A percentile compares a stretch with the other conserved stretches of the same genome.
phyloP scores from a whole-genome alignment of 2,113 vertebrate genomes.

The Stegostoma tigrinum region DNA sequence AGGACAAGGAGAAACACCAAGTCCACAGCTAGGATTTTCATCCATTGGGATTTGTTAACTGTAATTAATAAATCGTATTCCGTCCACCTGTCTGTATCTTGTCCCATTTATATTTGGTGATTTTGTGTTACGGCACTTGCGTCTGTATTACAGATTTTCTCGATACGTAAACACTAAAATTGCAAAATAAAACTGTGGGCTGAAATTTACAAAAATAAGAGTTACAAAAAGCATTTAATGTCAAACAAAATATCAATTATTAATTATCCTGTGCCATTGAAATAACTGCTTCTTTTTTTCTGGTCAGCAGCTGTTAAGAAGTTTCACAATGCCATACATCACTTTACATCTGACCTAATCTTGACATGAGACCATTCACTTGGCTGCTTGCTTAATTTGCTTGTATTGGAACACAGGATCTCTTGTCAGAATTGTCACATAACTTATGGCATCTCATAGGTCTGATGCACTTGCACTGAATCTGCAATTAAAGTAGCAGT shows the following conservation, averaged over 20 bases:
- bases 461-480: slow-evolving; percentile 34
- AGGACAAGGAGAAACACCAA: not conserved
- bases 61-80: slow-evolving; percentile 1
- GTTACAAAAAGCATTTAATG: not conserved
- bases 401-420: slow-evolving; percentile 15
- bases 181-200: not conserved
- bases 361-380: slow-evolving; percentile 29
- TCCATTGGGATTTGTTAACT: not conserved
- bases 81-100: not conserved
- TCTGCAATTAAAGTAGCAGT: not conserved
- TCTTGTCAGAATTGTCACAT: slow-evolving; percentile 12
- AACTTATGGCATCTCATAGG: slow-evolving; percentile 23
- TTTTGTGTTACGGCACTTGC: not conserved
- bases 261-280: not conserved
- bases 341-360: slow-evolving; percentile 1
- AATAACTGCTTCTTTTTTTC: not conserved
- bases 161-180: not conserved
- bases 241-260: not conserved
- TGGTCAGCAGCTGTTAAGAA: not conserved
- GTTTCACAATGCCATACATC: slow-evolving; percentile 9
- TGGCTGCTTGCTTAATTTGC: slow-evolving; percentile 27
- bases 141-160: not conserved
- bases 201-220: not conserved
- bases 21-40: not conserved
- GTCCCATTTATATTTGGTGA: not conserved